These are phyloP conservation scores for Mormyrus lacerda DNA, from an alignment of 2,113 vertebrate species.

Conservation along the genomic window DNA sequence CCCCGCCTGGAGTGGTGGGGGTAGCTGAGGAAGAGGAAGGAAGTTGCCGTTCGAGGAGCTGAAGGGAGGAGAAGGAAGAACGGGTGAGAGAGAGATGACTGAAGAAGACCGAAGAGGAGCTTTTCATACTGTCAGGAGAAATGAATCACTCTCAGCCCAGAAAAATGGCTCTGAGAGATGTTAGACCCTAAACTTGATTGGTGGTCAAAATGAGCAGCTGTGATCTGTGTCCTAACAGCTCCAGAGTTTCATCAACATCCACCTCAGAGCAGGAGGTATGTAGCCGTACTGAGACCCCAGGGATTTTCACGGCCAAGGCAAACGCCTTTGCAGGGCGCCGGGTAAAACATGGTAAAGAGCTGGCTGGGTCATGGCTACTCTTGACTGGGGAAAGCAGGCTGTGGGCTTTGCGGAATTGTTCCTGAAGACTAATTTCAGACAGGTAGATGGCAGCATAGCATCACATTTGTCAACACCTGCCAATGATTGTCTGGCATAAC, in stretches of 20 bases:
- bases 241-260: neutral
- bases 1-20: neutral
- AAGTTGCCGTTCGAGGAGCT: constrained; percentile 18
- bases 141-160: neutral
- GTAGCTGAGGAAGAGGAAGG: neutral
- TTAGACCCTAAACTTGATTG: neutral
- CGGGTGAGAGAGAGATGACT: neutral
- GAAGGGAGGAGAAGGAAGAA: neutral
- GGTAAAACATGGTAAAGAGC: neutral
- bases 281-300: neutral
- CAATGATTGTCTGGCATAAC: neutral
- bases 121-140: neutral
- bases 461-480: neutral
- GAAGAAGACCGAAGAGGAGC: constrained; percentile 14
- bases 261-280: neutral
- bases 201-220: neutral
- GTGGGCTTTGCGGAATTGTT: neutral
- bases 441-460: neutral
- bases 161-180: neutral
- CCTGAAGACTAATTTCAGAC: neutral
- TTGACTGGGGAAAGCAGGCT: neutral
- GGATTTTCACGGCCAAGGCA: neutral
- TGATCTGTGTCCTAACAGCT: neutral
- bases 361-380: neutral
- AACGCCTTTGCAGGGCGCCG: neutral